Evolutionary conservation across 2,797 vertebrate genomes (phyloP).

Genomic region (Miichthys miiuy): DNA sequence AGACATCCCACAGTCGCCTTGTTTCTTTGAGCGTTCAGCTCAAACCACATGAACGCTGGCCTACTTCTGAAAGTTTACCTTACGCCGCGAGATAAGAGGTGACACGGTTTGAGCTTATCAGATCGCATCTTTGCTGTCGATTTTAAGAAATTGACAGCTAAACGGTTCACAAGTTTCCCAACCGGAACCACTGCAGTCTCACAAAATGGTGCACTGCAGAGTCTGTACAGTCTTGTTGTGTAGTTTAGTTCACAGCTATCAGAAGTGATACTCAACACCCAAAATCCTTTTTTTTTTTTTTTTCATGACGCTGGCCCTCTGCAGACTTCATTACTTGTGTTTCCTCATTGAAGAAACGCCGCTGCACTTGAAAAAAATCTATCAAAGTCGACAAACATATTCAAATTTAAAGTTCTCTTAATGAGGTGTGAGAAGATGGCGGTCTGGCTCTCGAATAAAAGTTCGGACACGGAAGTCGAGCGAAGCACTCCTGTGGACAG

Average conservation of each 20-base stretch:
- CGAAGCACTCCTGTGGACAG: too few relatives aligned
- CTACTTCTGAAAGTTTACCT: constrained; percentile 38
- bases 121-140: constrained; percentile 16
- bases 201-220: constrained; percentile 2
- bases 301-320: too few relatives aligned
- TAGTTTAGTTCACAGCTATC: not conserved
- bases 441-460: too few relatives aligned
- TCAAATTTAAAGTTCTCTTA: too few relatives aligned
- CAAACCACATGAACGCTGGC: constrained; percentile 2
- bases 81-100: constrained; percentile 5
- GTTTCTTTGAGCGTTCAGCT: not conserved
- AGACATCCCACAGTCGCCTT: not conserved
- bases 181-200: constrained; percentile 1
- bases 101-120: not conserved
- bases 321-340: not conserved
- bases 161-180: not conserved
- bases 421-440: too few relatives aligned
- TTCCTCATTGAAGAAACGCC: not conserved
- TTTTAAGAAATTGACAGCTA: constrained; percentile 12
- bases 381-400: not conserved
- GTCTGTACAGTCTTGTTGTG: not conserved
- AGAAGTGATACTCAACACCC: not conserved
- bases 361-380: not conserved
- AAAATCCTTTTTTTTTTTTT: not conserved
- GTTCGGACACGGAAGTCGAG: too few relatives aligned